A percentile compares a stretch with the other conserved stretches of the same genome.
phyloP scores from a whole-genome alignment of 2,113 vertebrate genomes.

The Pitta sordida region DNA sequence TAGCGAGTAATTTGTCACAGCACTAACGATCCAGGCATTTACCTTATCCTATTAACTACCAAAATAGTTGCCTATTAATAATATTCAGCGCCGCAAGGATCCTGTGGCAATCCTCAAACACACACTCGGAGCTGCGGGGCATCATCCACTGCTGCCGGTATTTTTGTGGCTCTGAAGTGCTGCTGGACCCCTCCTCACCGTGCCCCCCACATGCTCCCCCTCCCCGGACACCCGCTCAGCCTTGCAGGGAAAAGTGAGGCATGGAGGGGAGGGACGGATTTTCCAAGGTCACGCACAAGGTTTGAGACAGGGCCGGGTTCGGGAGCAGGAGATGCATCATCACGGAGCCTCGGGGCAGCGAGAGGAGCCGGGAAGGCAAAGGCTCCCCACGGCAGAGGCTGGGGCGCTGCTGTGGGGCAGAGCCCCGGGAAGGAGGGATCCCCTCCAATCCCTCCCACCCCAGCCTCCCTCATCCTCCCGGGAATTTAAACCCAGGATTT shows the following conservation, averaged over 20 bases:
- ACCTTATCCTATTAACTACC: constrained; percentile 16
- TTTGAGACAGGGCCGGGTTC: neutral
- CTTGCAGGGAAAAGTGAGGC: neutral
- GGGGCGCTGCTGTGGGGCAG: neutral
- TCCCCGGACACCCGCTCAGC: neutral
- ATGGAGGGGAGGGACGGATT: neutral
- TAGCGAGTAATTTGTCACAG: constrained; percentile 30
- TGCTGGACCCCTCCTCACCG: neutral
- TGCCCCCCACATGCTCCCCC: rapidly evolving
- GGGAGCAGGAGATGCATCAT: neutral
- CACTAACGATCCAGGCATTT: neutral
- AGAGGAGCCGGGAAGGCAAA: neutral
- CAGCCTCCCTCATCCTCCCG: constrained; percentile 4
- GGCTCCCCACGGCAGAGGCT: neutral
- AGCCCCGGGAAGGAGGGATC: neutral
- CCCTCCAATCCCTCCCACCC: constrained; percentile 29
- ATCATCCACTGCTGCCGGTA: rapidly evolving
- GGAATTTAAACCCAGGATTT: constrained; percentile 14
- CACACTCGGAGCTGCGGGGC: neutral
- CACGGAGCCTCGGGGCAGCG: rapidly evolving
- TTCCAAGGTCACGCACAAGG: constrained; percentile 48
- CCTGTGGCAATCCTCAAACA: neutral
- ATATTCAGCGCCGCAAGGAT: neutral
- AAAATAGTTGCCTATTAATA: constrained; percentile 39
- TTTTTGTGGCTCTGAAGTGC: neutral